Evolutionary conservation across 2,888 invertebrate genomes (phyloP).

Genomic region (Drosophila meridionalis): DNA sequence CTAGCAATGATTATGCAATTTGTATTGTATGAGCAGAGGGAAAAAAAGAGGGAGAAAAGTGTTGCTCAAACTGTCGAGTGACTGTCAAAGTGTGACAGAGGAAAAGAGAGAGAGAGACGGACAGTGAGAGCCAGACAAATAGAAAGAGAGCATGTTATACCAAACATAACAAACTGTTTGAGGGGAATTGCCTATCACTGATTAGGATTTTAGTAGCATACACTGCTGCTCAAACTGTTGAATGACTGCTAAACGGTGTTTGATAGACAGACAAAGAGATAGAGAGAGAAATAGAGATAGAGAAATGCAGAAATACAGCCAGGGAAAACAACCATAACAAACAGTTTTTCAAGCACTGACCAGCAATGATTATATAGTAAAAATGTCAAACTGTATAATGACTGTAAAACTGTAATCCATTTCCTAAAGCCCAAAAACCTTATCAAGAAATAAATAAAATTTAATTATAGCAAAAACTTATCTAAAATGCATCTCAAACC

Average conservation of each 20-base stretch:
- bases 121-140: background rate
- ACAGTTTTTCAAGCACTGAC: conserved; percentile 34
- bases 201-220: background rate
- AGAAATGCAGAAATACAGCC: too few species aligned
- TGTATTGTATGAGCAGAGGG: background rate
- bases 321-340: background rate
- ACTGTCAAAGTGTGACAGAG: background rate
- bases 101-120: background rate
- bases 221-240: background rate
- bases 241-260: background rate
- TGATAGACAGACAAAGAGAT: background rate
- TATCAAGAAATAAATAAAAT: background rate
- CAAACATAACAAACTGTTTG: conserved; percentile 41
- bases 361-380: background rate
- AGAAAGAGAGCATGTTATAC: background rate
- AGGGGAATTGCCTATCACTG: background rate
- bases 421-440: too few species aligned
- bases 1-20: conserved; percentile 29
- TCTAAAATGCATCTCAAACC: conserved; percentile 1
- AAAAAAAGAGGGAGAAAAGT: background rate
- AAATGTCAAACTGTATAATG: background rate
- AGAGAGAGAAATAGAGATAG: background rate
- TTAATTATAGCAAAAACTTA: background rate
- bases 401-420: background rate
- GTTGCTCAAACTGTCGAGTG: background rate